Conservation (phyloP, 2,888 invertebrate genomes). For the Ornithoptera alexandrae region DNA sequence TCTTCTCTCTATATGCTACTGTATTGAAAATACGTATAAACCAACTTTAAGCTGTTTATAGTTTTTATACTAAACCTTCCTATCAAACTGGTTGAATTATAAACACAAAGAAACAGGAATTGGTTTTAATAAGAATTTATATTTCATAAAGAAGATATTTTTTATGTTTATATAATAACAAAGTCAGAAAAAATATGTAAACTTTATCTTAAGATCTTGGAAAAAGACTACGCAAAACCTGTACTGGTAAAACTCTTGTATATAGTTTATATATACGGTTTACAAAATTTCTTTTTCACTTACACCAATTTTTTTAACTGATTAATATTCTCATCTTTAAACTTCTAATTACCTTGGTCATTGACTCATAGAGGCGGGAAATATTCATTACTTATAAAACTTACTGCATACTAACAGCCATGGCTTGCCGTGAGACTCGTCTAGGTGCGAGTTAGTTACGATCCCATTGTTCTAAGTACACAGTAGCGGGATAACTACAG, state of each 20-base stretch:
- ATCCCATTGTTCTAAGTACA: constrained; percentile 20
- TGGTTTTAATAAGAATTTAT: background rate
- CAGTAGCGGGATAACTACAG: constrained; percentile 13
- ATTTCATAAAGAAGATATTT: background rate
- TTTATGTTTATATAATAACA: background rate
- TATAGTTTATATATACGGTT: too few species aligned
- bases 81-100: background rate
- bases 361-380: constrained; percentile 14
- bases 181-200: background rate
- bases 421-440: constrained; percentile 15
- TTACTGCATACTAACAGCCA: constrained; percentile 27
- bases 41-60: too few species aligned
- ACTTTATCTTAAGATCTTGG: too few species aligned
- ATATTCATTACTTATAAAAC: constrained; percentile 27
- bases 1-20: too few species aligned
- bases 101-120: background rate
- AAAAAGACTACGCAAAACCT: too few species aligned
- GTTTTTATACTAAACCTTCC: background rate
- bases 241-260: too few species aligned
- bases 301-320: background rate
- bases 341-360: constrained; percentile 3
- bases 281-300: too few species aligned
- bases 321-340: background rate
- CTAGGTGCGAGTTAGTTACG: constrained; percentile 14
- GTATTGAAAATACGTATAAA: too few species aligned